A percentile compares a stretch with the other conserved stretches of the same genome.
These are phyloP conservation scores for Botrylloides violaceus DNA, from an alignment of 23 tunicate species.

Conservation along the genomic window DNA sequence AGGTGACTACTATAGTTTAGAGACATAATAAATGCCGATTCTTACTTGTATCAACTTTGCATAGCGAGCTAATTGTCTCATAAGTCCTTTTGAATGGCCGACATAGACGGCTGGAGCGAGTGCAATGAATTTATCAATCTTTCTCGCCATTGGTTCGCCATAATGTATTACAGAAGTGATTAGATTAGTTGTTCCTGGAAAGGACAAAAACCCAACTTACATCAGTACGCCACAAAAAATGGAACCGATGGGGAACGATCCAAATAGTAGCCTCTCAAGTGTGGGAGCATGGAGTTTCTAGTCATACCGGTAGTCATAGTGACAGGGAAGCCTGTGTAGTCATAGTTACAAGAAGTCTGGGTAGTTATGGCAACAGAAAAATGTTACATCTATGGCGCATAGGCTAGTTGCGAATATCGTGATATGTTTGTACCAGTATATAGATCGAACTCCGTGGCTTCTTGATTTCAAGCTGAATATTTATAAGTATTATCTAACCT, in stretches of 20 bases:
- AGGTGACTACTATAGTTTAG: too few relatives aligned
- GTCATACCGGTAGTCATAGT: too few relatives aligned
- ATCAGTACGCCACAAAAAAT: too few relatives aligned
- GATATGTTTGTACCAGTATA: too few relatives aligned
- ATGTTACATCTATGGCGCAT: too few relatives aligned
- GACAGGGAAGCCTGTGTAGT: too few relatives aligned
- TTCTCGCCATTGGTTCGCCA: conserved; percentile 21
- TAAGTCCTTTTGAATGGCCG: not conserved
- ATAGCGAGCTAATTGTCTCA: not conserved
- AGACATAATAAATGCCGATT: not conserved
- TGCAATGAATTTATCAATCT: conserved; percentile 57
- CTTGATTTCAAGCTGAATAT: not conserved
- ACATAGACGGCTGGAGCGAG: conserved; percentile 67
- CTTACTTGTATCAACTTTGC: conserved; percentile 8
- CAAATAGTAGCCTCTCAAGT: too few relatives aligned
- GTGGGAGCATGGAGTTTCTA: too few relatives aligned
- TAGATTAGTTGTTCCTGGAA: conserved; percentile 35
- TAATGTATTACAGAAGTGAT: conserved; percentile 38
- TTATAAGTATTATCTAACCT: conserved; percentile 12
- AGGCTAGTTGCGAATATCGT: too few relatives aligned
- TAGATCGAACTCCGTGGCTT: not conserved
- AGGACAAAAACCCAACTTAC: too few relatives aligned
- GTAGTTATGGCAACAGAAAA: not conserved
- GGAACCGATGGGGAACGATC: too few relatives aligned
- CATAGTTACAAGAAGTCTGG: too few relatives aligned